Percentiles rank a stretch among this genome's conserved stretches.
Evolutionary conservation across 2,113 vertebrate species (phyloP).

Genomic region (Tenrec ecaudatus): DNA sequence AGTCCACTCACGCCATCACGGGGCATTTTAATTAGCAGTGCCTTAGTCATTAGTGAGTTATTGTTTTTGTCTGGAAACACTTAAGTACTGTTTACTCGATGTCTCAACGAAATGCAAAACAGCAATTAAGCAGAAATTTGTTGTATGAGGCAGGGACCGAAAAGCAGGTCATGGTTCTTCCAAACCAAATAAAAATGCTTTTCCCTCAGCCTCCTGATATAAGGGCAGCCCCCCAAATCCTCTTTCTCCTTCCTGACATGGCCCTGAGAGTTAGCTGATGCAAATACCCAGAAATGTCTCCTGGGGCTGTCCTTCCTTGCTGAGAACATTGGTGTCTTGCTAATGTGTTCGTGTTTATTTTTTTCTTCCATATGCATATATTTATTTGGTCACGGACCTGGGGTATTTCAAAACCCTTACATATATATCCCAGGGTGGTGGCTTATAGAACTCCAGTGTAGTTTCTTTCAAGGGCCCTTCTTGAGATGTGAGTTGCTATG

Average conservation of each 20-base stretch:
- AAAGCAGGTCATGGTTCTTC: slow-evolving; percentile 58
- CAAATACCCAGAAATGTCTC: background rate
- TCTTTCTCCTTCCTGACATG: background rate
- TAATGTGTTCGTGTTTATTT: slow-evolving; percentile 34
- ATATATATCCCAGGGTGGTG: background rate
- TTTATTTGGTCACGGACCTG: background rate
- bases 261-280: slow-evolving; percentile 15
- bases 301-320: background rate
- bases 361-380: too few relatives aligned
- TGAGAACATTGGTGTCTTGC: background rate
- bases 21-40: slow-evolving; percentile 83
- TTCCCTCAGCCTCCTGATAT: slow-evolving; percentile 7
- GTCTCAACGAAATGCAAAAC: slow-evolving; percentile 83
- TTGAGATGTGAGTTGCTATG: background rate
- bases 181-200: slow-evolving; percentile 29
- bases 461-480: background rate
- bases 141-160: slow-evolving; percentile 73
- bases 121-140: slow-evolving; percentile 85
- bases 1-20: slow-evolving; percentile 73
- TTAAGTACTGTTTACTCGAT: slow-evolving; percentile 83
- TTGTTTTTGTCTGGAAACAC: slow-evolving; percentile 86
- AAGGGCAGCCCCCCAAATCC: background rate
- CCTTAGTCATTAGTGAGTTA: slow-evolving; percentile 85
- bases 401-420: slow-evolving; percentile 47
- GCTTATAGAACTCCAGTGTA: background rate